Evolutionary conservation across 92 coral and sea anemone genomes (phyloP).

Genomic region (Heteractis magnifica): DNA sequence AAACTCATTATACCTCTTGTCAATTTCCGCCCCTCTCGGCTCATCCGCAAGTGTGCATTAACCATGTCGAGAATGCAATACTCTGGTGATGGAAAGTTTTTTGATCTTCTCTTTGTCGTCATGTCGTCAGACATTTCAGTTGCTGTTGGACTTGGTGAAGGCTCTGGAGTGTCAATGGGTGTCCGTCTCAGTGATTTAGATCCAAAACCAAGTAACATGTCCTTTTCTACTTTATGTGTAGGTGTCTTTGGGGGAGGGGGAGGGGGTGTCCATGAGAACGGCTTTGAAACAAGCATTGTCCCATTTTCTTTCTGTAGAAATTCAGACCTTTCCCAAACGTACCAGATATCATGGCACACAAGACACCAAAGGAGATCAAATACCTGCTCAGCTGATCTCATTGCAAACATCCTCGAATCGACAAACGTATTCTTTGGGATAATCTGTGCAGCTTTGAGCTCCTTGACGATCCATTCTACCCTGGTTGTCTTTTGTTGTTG

Average conservation of each 20-base stretch:
- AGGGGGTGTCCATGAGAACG: slow-evolving; percentile 89
- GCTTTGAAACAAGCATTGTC: slow-evolving; percentile 72
- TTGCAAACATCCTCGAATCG: slow-evolving; percentile 97
- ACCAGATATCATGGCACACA: slow-evolving; percentile 99
- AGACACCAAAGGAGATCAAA: slow-evolving; percentile 95
- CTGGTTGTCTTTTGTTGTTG: slow-evolving; percentile 95
- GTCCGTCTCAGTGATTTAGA: slow-evolving; percentile 60
- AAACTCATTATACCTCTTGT: slow-evolving; percentile 91
- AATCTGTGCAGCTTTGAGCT: slow-evolving; percentile 70
- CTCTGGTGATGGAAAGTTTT: slow-evolving; percentile 91
- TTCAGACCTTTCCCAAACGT: slow-evolving; percentile 86
- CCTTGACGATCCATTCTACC: slow-evolving; percentile 96
- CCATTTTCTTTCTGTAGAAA: slow-evolving; percentile 82
- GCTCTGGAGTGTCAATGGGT: slow-evolving; percentile 68
- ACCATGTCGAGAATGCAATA: slow-evolving; percentile 95
- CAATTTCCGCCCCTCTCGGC: slow-evolving; percentile 91
- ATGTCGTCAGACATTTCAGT: slow-evolving; percentile 59
- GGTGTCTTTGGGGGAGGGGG: slow-evolving; percentile 84
- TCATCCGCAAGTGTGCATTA: slow-evolving; percentile 91
- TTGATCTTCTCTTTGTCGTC: slow-evolving; percentile 53
- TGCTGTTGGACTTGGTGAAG: slow-evolving; percentile 24
- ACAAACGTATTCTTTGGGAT: slow-evolving; percentile 79
- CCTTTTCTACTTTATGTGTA: slow-evolving; percentile 62
- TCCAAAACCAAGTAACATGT: slow-evolving; percentile 77
- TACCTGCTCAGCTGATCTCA: slow-evolving; percentile 94